Evolutionary conservation across 2,888 invertebrate genomes (phyloP).

Genomic region (Hoplodrina blanda): DNA sequence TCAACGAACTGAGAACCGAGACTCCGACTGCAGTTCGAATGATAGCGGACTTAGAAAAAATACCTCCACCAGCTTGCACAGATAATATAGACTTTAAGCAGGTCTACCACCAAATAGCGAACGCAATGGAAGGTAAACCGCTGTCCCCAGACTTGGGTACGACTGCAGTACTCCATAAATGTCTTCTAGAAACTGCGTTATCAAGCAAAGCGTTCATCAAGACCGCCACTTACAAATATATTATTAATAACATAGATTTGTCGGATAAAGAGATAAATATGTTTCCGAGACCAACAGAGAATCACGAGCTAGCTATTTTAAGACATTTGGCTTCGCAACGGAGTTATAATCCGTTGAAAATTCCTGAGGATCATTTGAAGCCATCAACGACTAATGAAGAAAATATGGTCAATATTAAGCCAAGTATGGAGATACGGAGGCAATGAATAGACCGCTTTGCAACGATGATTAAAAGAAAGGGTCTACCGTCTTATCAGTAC

Average conservation of each 20-base stretch:
- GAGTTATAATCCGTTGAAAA: conserved; percentile 80
- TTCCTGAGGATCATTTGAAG: conserved; percentile 68
- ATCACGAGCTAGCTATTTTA: conserved; percentile 71
- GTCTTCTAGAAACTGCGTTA: conserved; percentile 78
- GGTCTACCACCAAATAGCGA: conserved; percentile 80
- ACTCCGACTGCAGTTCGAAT: conserved; percentile 77
- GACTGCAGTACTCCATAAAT: conserved; percentile 67
- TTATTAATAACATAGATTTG: conserved; percentile 71
- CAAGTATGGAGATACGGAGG: background rate
- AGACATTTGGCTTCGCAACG: conserved; percentile 73
- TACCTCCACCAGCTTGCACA: conserved; percentile 70
- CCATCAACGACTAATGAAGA: background rate
- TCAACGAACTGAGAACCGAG: conserved; percentile 78
- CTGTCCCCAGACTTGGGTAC: conserved; percentile 68
- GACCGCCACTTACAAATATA: conserved; percentile 63
- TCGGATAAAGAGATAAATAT: conserved; percentile 65
- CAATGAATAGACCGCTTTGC: background rate
- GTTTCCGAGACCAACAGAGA: conserved; percentile 70
- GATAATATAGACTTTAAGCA: conserved; percentile 78
- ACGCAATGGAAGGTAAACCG: conserved; percentile 83
- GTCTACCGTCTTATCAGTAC: too few species aligned
- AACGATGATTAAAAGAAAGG: background rate
- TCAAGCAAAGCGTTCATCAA: conserved; percentile 78
- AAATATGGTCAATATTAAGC: background rate
- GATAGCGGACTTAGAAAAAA: conserved; percentile 82